Evolutionary conservation across 2,113 vertebrate genomes (phyloP).

Genomic region (Cyprinodon brontotheroides): DNA sequence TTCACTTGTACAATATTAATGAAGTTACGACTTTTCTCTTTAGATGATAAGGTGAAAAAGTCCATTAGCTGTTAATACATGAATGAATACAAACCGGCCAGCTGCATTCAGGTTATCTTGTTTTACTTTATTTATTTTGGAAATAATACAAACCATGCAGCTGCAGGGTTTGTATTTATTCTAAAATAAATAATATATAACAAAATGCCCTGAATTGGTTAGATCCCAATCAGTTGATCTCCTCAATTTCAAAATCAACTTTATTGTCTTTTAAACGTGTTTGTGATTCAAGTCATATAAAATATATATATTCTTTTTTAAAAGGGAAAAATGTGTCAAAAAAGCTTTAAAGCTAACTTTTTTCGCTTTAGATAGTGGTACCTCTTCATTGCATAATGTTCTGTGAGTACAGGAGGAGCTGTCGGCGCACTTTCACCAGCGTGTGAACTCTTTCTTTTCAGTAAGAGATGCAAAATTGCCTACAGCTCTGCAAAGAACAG

Average conservation of each 20-base stretch:
- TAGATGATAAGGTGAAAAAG: neutral
- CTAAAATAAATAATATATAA: neutral
- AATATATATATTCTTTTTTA: neutral
- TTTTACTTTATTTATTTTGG: no score
- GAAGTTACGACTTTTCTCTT: neutral
- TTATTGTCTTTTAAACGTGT: neutral
- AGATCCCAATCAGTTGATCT: neutral
- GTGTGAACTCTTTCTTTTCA: conserved; percentile 47
- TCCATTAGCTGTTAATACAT: conserved; percentile 4
- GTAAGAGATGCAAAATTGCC: conserved; percentile 31
- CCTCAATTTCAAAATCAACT: neutral
- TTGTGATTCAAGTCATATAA: no score
- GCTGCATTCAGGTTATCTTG: no score
- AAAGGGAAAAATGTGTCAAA: neutral
- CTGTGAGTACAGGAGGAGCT: conserved; percentile 18
- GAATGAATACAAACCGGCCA: neutral
- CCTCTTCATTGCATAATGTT: conserved; percentile 13
- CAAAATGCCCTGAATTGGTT: neutral
- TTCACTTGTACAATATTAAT: conserved; percentile 1
- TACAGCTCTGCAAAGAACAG: conserved; percentile 31
- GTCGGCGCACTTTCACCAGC: conserved; percentile 24
- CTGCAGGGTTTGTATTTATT: neutral
- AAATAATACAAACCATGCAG: neutral
- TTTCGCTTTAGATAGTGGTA: conserved; percentile 2
- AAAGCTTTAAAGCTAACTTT: neutral